A percentile compares a stretch with the other conserved stretches of the same genome.
phyloP scores from a whole-genome alignment of 2,797 vertebrate genomes.

The Peromyscus eremicus region DNA sequence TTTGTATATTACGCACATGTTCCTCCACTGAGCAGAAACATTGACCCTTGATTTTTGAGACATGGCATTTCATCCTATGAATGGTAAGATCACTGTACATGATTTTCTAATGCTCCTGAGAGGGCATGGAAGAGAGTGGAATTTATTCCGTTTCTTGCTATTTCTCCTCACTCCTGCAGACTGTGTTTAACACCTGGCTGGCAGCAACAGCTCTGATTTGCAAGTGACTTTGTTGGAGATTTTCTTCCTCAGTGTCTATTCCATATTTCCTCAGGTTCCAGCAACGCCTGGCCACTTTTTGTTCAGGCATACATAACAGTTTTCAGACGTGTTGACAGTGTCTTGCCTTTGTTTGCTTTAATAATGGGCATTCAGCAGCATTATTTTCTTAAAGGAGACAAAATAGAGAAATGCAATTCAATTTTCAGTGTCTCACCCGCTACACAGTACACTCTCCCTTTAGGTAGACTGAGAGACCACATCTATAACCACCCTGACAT shows the following conservation, averaged over 20 bases:
- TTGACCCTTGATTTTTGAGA: background rate
- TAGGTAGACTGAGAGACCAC: background rate
- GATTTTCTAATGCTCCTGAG: background rate
- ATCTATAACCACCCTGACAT: background rate
- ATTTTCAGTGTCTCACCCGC: background rate
- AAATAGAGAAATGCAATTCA: background rate
- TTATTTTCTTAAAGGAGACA: slow-evolving; percentile 30
- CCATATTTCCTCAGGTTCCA: background rate
- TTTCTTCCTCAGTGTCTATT: background rate
- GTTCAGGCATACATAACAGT: background rate
- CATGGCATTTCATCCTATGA: background rate
- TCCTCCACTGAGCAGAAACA: background rate
- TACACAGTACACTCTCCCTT: background rate
- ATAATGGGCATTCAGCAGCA: background rate
- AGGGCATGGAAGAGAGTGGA: background rate
- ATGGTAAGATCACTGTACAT: background rate
- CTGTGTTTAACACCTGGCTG: background rate
- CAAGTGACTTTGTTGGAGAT: background rate
- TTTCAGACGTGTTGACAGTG: background rate
- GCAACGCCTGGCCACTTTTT: background rate
- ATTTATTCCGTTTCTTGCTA: background rate
- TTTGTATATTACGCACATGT: background rate
- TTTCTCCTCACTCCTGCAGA: background rate
- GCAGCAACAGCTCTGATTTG: background rate
- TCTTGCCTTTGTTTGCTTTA: background rate